These are phyloP conservation scores for Choloepus didactylus DNA, from an alignment of 2,797 vertebrate species.

Conservation along the genomic window DNA sequence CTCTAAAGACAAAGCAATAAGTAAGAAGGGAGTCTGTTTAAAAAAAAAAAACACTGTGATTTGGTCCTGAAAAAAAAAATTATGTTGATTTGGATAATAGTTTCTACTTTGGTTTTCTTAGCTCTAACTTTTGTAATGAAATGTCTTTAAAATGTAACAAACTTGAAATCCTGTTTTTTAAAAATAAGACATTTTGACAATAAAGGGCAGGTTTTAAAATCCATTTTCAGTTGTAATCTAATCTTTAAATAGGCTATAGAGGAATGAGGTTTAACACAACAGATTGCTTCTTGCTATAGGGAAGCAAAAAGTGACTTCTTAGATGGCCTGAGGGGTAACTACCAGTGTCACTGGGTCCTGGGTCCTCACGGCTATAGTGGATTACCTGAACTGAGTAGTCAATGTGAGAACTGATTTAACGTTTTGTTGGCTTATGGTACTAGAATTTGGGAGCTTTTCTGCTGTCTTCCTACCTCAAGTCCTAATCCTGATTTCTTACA, in stretches of 20 bases:
- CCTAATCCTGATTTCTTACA: constrained; percentile 36
- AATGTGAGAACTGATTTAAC: neutral
- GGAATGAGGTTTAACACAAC: neutral
- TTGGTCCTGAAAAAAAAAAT: neutral
- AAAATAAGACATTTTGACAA: neutral
- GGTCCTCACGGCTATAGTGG: neutral
- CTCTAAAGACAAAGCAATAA: neutral
- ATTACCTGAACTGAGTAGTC: neutral
- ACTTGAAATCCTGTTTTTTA: neutral
- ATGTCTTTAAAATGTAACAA: constrained; percentile 3
- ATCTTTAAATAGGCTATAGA: neutral
- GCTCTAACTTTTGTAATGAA: neutral
- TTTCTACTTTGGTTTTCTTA: constrained; percentile 49
- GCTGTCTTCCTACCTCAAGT: neutral
- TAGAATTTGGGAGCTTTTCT: neutral
- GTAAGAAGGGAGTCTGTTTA: neutral
- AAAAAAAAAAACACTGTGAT: neutral
- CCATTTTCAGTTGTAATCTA: neutral
- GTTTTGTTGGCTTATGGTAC: neutral
- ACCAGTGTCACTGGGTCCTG: neutral
- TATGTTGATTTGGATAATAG: neutral
- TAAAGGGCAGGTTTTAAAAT: constrained; percentile 36
- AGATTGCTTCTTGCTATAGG: neutral
- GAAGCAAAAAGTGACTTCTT: neutral
- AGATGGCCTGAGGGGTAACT: neutral